Base-by-base conservation (phyloP, 2,113 vertebrate genomes). In the Spizaetus ornatus region DNA sequence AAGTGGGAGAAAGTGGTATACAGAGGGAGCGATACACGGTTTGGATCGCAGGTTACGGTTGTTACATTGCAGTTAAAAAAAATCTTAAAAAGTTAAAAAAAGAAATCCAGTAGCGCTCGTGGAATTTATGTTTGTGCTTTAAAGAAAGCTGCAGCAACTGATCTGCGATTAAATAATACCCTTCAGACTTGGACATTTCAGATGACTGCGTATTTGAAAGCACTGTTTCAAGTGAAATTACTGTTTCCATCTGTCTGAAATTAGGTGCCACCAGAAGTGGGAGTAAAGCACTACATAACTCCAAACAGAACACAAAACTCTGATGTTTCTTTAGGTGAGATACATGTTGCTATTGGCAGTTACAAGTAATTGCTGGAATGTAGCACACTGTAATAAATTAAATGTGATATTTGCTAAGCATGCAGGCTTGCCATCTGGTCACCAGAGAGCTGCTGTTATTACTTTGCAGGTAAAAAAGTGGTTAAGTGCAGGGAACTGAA, bases 381-480 rank as follows among this genome's bases (percentile, higher is more conserved):
- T 96, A 88, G 82, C 89, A 91, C 61, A 16, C 78, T 84, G 93
- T 82, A 95, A 96, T 94, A 93, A 95, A 95, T 91, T 97, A 92
- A 92, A 63, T 29, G 90, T 38, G 72, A 87, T 97, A 89, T 96
- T 94, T 97, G 95, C 86, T 95, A 97, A 92, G 91, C 53, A 66
- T 71, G 81, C 86, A 94, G 66, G 86, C 83, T 93, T 96, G 93
- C 90, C 97, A 97, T 95, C 96, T 98, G 95, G 82, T 93, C 93
- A 86, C 93, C 86, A 90, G 95, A 96, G 59, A 87, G 78, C 76
- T 87, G 69, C 86, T 93, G 91, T 83, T 94, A 73, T 34, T 91
- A n/a, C 76, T 95, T 91, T 82, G 34, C 71, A 93, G 90, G 92
- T 95, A 95, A 95, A 95, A 93, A 93, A 93, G 71, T 32, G 72